Evolutionary conservation across 2,797 vertebrate genomes (phyloP).

Genomic region (Pseudomugil gertrudae): DNA sequence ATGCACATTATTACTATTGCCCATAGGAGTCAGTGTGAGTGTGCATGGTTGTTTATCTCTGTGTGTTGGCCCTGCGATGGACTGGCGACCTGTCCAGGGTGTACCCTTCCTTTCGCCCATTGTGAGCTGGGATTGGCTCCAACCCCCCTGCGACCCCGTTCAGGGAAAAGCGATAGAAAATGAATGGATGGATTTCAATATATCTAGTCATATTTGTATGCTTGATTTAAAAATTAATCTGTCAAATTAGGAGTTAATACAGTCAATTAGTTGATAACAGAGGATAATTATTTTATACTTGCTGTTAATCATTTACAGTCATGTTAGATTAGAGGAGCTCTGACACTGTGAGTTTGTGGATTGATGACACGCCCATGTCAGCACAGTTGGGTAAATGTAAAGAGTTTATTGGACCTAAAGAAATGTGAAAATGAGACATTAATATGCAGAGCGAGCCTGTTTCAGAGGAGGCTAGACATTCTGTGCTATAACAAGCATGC

Average conservation of each 20-base stretch:
- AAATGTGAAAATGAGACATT: background rate
- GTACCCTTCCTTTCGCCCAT: too few relatives aligned
- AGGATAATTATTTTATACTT: background rate
- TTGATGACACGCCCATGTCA: background rate
- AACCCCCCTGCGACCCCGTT: too few relatives aligned
- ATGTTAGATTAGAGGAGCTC: background rate
- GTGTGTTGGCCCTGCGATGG: too few relatives aligned
- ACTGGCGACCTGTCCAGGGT: too few relatives aligned
- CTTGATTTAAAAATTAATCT: background rate
- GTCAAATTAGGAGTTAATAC: background rate
- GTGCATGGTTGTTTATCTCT: too few relatives aligned
- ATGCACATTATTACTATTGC: too few relatives aligned
- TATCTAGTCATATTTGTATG: background rate
- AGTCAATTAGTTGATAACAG: background rate
- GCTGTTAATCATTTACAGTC: background rate
- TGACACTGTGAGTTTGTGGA: background rate
- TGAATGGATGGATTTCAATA: too few relatives aligned
- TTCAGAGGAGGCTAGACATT: background rate
- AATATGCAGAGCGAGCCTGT: background rate
- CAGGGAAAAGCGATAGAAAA: too few relatives aligned
- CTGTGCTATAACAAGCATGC: too few relatives aligned
- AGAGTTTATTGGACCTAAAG: background rate
- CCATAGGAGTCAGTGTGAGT: too few relatives aligned
- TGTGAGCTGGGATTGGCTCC: too few relatives aligned
- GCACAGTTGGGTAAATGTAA: constrained; percentile 1